Conservation (phyloP, 2,888 invertebrate genomes). For the Empis livida region DNA sequence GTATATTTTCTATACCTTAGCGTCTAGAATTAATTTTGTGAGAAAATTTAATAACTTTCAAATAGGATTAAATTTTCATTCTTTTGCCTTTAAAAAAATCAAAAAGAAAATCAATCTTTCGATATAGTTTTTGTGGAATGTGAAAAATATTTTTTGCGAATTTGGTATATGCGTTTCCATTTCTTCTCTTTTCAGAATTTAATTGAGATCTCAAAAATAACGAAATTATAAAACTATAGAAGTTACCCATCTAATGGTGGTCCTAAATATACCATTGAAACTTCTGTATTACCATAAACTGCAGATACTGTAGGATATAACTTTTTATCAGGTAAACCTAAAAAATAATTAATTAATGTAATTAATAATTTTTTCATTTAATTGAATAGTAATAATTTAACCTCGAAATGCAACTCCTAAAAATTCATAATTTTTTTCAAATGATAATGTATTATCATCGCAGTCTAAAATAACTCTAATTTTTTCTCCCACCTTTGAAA, state of each 20-base stretch:
- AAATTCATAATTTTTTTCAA: slow-evolving; percentile 97
- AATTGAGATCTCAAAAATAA: too few species aligned
- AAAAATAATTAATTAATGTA: slow-evolving; percentile 3
- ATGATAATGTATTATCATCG: slow-evolving; percentile 91
- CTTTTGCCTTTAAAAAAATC: too few species aligned
- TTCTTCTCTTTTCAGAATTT: too few species aligned
- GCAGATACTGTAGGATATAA: slow-evolving; percentile 94
- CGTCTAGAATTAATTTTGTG: too few species aligned
- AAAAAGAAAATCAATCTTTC: too few species aligned
- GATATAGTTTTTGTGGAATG: too few species aligned
- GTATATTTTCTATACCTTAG: too few species aligned
- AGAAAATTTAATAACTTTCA: too few species aligned
- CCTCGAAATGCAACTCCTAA: slow-evolving; percentile 95
- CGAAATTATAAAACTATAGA: neutral
- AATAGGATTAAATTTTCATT: too few species aligned
- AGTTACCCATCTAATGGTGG: slow-evolving; percentile 88
- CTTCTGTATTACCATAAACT: slow-evolving; percentile 98
- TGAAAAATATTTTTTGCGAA: too few species aligned
- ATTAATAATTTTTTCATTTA: neutral
- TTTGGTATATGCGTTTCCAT: too few species aligned
- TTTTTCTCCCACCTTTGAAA: slow-evolving; percentile 77
- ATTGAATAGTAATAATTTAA: slow-evolving; percentile 30
- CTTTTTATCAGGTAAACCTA: slow-evolving; percentile 83
- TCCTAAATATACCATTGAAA: slow-evolving; percentile 97
- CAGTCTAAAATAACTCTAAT: slow-evolving; percentile 96